These are phyloP conservation scores for Fragum whitleyi DNA, from an alignment of 2,888 invertebrate genomes.

Conservation along the genomic window DNA sequence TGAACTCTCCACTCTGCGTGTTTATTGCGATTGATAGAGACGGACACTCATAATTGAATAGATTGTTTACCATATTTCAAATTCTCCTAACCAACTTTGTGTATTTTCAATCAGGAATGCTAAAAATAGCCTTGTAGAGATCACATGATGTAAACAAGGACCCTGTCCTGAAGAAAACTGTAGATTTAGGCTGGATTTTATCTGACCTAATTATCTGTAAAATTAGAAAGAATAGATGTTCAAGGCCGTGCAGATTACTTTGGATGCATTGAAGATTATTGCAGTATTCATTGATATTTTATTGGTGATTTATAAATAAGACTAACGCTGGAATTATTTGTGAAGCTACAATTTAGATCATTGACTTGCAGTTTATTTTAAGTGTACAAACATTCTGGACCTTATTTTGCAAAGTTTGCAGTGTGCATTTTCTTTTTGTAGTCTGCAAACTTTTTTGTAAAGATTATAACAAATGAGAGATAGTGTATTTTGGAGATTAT, in stretches of 20 bases:
- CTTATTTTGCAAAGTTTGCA: background rate
- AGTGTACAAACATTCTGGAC: too few species aligned
- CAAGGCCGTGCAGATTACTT: background rate
- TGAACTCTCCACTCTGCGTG: too few species aligned
- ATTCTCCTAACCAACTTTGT: slow-evolving; percentile 30
- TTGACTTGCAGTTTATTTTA: too few species aligned
- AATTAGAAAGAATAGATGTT: background rate
- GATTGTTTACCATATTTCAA: slow-evolving; percentile 29
- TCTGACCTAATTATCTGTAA: slow-evolving; percentile 22
- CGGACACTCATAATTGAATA: background rate
- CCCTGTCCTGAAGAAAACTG: slow-evolving; percentile 8
- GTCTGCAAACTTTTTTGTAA: too few species aligned
- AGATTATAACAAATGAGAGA: slow-evolving; percentile 49
- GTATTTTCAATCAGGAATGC: slow-evolving; percentile 12
- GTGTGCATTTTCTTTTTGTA: too few species aligned
- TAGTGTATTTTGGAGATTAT: slow-evolving; percentile 50
- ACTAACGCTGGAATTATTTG: too few species aligned
- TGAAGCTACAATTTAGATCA: too few species aligned
- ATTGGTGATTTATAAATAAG: too few species aligned
- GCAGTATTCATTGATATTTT: background rate
- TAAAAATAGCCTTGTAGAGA: slow-evolving; percentile 13
- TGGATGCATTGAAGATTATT: background rate
- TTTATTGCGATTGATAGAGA: too few species aligned
- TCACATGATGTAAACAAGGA: slow-evolving; percentile 33
- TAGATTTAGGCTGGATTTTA: slow-evolving; percentile 10